A percentile compares a stretch with the other conserved stretches of the same genome.
Conservation (phyloP, 1,140 invertebrate genomes). For the Latrodectus geometricus region DNA sequence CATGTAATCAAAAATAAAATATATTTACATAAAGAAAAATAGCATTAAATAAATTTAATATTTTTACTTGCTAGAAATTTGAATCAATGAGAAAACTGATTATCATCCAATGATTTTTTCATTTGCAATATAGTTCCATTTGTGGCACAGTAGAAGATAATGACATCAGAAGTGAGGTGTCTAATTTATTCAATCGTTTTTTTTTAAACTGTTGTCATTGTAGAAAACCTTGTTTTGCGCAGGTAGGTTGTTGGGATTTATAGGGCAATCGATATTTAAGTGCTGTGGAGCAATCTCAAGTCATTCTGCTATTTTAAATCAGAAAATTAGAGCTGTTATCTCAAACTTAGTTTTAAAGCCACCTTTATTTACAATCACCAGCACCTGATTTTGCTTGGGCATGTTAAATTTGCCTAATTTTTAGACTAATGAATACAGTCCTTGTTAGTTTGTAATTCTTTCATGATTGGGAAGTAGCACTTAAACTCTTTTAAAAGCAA, state of each 20-base stretch:
- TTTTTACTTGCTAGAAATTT: not conserved
- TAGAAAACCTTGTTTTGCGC: conserved; percentile 61
- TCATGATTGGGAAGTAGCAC: not conserved
- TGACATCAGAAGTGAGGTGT: conserved; percentile 24
- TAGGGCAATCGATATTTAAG: conserved; percentile 50
- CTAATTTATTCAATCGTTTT: conserved; percentile 14
- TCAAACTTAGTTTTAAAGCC: conserved; percentile 59
- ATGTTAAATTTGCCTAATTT: conserved; percentile 3
- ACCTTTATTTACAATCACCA: conserved; percentile 11
- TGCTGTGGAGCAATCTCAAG: conserved; percentile 46
- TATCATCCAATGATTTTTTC: too few species aligned
- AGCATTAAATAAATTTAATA: not conserved
- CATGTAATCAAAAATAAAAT: not conserved
- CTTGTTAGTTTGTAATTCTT: not conserved
- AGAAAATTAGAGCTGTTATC: conserved; percentile 38
- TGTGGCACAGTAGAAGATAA: not conserved
- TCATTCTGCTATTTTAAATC: conserved; percentile 58
- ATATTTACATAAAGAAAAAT: too few species aligned
- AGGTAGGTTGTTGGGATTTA: conserved; percentile 58
- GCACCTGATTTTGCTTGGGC: not conserved
- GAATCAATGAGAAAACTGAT: not conserved
- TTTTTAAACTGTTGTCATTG: conserved; percentile 51
- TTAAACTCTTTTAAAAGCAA: not conserved
- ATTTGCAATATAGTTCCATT: not conserved
- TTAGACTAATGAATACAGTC: not conserved